A percentile compares a stretch with the other conserved stretches of the same genome.
These are phyloP conservation scores for Pachypeltis micranthus DNA, from an alignment of 1,140 invertebrate genomes.

Conservation along the genomic window DNA sequence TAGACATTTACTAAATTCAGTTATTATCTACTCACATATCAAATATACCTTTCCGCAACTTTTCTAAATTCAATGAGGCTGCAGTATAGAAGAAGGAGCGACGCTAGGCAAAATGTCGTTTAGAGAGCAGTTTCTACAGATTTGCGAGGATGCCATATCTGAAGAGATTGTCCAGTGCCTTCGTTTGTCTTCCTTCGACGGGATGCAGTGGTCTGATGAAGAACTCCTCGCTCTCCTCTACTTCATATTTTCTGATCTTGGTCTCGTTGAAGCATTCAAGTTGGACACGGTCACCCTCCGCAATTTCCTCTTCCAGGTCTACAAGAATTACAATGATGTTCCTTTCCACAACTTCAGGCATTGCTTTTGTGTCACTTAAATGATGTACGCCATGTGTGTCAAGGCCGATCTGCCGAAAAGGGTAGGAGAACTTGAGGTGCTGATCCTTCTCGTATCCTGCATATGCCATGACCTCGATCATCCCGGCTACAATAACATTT, in stretches of 20 bases:
- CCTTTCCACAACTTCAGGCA: conserved; percentile 85
- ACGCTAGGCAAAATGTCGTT: conserved; percentile 50
- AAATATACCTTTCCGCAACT: too few species aligned
- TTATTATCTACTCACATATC: too few species aligned
- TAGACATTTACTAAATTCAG: too few species aligned
- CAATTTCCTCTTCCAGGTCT: conserved; percentile 64
- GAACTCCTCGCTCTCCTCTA: conserved; percentile 69
- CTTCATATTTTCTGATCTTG: conserved; percentile 72
- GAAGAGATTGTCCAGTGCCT: conserved; percentile 48
- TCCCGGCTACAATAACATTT: conserved; percentile 82
- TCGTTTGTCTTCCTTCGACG: conserved; percentile 65
- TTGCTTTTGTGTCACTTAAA: conserved; percentile 81
- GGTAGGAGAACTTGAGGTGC: conserved; percentile 60
- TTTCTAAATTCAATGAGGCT: too few species aligned
- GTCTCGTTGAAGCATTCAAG: conserved; percentile 60
- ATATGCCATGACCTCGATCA: conserved; percentile 87
- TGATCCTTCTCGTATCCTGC: conserved; percentile 68
- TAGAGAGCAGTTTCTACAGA: conserved; percentile 55
- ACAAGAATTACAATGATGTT: conserved; percentile 81
- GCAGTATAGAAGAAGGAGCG: conserved; percentile 50
- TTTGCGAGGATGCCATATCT: conserved; percentile 51
- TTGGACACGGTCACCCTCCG: conserved; percentile 57
- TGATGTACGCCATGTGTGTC: conserved; percentile 80
- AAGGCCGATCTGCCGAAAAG: conserved; percentile 53
- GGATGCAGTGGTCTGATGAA: conserved; percentile 69